Base-by-base conservation (phyloP, 2,113 vertebrate genomes). In the Pipa parva region DNA sequence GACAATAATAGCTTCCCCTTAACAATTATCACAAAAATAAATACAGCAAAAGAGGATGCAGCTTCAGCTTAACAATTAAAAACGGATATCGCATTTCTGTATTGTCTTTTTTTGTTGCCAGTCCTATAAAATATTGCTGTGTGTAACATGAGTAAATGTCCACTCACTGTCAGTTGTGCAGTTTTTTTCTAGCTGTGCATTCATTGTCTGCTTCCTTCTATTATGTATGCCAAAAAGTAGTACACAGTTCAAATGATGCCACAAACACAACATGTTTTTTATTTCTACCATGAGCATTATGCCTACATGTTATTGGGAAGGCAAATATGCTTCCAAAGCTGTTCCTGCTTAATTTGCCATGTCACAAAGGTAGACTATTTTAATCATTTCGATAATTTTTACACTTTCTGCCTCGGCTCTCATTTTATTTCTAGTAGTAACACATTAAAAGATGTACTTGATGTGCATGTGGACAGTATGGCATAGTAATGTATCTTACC, bases 401-500 rank as follows among this genome's bases (percentile, higher is more conserved):
- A 39, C 5, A 12, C 13, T 72, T 59, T 20, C 4, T 20, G 1
- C 49, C 54, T 46, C 51, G 22, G 12, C 52, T 25, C 18, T 2
- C 20, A 0, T 26, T 59, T 59, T 7, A n/a, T 27, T 46, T 61
- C 24, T 46, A 45, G 18, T 46, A 61, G 59, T 11, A 49, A 21
- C 7, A 51, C 15, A 20, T 28, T 15, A 0, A 0, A 21, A 12
- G 42, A 24, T 7, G 51, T 0, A 0, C 48, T 76, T 45, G 20
- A 56, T 0, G 20, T 8, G 60, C 59, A n/a, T n/a, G 31, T 0
- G 13, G 69, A 21, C 72, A 59, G 56, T 71, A 72, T 59, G 15
- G 18, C 36, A 74, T 72, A 77, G 64, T 72, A 64, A 63, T 81
- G 73, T 46, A 74, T 78, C 39, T 2, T 63, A 74, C 71, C 67